Percentiles rank a stretch among this genome's conserved stretches.
Evolutionary conservation across 2,888 invertebrate genomes (phyloP).

Genomic region (Drosophila vallismaia): DNA sequence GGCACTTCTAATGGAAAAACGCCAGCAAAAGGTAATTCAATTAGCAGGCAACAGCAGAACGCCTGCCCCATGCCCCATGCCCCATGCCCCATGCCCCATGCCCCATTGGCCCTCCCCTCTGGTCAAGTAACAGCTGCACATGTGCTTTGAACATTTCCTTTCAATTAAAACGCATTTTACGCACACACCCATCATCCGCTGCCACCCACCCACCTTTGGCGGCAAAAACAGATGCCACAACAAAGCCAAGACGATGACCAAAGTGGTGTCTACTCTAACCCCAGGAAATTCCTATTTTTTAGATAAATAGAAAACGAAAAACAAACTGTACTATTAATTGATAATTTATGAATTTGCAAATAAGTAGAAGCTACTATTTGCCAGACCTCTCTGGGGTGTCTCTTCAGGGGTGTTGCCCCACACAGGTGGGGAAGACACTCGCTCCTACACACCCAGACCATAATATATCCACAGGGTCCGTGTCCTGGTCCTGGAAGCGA

Average conservation of each 20-base stretch:
- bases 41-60: constrained; percentile 49
- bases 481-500: constrained; percentile 47
- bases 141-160: constrained; percentile 72
- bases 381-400: background rate
- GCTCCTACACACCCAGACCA: background rate
- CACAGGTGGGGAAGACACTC: background rate
- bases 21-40: constrained; percentile 69
- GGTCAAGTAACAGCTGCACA: constrained; percentile 32
- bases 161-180: constrained; percentile 74
- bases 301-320: background rate
- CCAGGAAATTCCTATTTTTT: background rate
- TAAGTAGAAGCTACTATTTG: too few species aligned
- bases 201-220: background rate
- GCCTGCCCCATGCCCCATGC: background rate
- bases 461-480: background rate
- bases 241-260: constrained; percentile 1
- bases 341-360: too few species aligned
- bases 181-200: constrained; percentile 45
- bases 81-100: background rate
- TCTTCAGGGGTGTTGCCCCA: background rate
- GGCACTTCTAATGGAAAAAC: constrained; percentile 53
- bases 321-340: too few species aligned
- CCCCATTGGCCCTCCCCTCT: background rate
- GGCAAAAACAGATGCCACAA: constrained; percentile 65
- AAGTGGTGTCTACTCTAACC: background rate